Evolutionary conservation across 2,888 invertebrate species (phyloP).

Genomic region (Graphium colonna): DNA sequence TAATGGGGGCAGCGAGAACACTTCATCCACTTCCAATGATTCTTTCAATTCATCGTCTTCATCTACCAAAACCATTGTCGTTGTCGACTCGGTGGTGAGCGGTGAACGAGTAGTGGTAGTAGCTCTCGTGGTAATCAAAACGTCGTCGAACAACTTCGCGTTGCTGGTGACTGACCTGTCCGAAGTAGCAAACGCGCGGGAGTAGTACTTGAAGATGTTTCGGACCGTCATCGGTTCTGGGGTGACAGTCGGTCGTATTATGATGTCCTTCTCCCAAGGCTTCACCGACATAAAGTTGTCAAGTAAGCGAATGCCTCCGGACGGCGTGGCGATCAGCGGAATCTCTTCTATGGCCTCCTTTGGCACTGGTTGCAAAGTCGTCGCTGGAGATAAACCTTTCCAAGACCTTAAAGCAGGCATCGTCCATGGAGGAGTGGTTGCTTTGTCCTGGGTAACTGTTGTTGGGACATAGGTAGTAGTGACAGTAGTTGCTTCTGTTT

Average conservation of each 20-base stretch:
- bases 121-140: constrained; percentile 59
- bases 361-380: constrained; percentile 52
- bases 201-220: constrained; percentile 55
- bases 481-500: constrained; percentile 43
- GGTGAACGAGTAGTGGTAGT: constrained; percentile 45
- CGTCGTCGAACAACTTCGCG: constrained; percentile 58
- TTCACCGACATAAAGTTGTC: constrained; percentile 59
- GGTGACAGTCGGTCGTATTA: constrained; percentile 60
- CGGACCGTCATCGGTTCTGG: constrained; percentile 57
- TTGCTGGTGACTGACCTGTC: constrained; percentile 49
- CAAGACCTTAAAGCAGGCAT: constrained; percentile 74
- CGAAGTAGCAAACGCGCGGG: constrained; percentile 47
- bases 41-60: constrained; percentile 74
- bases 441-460: constrained; percentile 42
- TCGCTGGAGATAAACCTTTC: constrained; percentile 56
- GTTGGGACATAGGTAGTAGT: constrained; percentile 41
- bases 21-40: constrained; percentile 68
- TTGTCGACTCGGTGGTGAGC: constrained; percentile 45
- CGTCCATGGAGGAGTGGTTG: constrained; percentile 71
- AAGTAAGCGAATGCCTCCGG: constrained; percentile 51
- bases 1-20: constrained; percentile 65
- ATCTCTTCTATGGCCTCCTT: constrained; percentile 52
- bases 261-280: constrained; percentile 65
- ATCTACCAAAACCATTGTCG: constrained; percentile 62
- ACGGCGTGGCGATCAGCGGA: constrained; percentile 51